Percentiles rank a stretch among this genome's conserved stretches.
phyloP scores from a whole-genome alignment of 1,140 invertebrate genomes.

The Bombus superbus region DNA sequence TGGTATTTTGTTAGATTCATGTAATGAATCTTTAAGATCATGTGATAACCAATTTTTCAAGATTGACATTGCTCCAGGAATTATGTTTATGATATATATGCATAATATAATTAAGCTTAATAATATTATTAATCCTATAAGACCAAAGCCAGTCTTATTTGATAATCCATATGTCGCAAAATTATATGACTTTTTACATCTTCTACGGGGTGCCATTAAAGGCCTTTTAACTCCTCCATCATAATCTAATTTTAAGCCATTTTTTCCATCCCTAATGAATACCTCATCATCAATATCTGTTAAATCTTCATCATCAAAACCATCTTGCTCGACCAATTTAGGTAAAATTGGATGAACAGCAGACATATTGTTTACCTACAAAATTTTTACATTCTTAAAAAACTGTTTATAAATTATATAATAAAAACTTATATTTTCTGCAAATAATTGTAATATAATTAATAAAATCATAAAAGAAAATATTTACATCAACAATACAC shows the following conservation, averaged over 20 bases:
- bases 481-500: not conserved
- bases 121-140: constrained; percentile 84
- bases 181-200: constrained; percentile 80
- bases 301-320: constrained; percentile 84
- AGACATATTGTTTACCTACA: constrained; percentile 53
- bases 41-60: constrained; percentile 84
- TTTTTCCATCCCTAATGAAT: constrained; percentile 89
- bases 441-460: not conserved
- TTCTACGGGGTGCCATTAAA: constrained; percentile 88
- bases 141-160: constrained; percentile 84
- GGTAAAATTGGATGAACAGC: constrained; percentile 70
- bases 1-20: constrained; percentile 82
- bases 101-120: constrained; percentile 85
- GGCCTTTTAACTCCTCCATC: constrained; percentile 89
- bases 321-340: constrained; percentile 78
- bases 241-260: constrained; percentile 86
- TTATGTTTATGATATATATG: constrained; percentile 87
- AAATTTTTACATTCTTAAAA: constrained; percentile 1
- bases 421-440: not conserved
- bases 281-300: constrained; percentile 90
- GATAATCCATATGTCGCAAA: constrained; percentile 82
- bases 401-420: not conserved
- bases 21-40: constrained; percentile 53
- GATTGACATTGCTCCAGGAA: constrained; percentile 85
- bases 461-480: not conserved